These are phyloP conservation scores for Chrysolina haemoptera DNA, from an alignment of 2,888 invertebrate genomes.

Conservation along the genomic window DNA sequence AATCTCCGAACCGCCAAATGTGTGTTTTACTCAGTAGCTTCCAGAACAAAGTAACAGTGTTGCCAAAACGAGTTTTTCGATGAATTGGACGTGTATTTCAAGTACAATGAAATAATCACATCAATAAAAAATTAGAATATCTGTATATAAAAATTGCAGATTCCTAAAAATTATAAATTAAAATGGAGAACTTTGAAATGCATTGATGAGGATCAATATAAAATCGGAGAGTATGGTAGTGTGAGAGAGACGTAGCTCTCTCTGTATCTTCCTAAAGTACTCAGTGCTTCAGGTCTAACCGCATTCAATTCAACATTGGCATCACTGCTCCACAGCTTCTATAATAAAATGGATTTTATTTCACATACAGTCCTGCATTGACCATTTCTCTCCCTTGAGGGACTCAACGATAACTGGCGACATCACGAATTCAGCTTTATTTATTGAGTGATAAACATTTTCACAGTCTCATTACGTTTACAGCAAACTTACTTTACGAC, in stretches of 20 bases:
- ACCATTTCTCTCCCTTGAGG: slow-evolving; percentile 57
- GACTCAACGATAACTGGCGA: slow-evolving; percentile 56
- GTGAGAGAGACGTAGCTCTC: too few relatives aligned
- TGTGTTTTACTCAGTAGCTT: slow-evolving; percentile 47
- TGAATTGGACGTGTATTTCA: neutral
- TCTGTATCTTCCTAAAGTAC: too few relatives aligned
- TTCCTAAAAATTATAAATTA: neutral
- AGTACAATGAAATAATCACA: too few relatives aligned
- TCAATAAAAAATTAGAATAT: too few relatives aligned
- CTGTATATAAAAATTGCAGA: neutral
- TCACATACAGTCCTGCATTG: slow-evolving; percentile 58
- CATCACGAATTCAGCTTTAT: slow-evolving; percentile 62
- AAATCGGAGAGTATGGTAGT: too few relatives aligned
- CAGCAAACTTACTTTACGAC: slow-evolving; percentile 66
- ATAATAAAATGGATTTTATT: slow-evolving; percentile 61
- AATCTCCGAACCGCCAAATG: slow-evolving; percentile 49
- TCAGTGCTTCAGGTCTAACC: neutral
- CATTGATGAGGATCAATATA: too few relatives aligned
- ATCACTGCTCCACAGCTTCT: slow-evolving; percentile 28
- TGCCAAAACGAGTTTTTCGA: neutral
- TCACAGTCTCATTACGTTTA: slow-evolving; percentile 67
- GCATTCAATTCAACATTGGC: slow-evolving; percentile 5
- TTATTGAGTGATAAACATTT: slow-evolving; percentile 69
- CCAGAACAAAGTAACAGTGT: neutral
- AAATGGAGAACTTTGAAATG: too few relatives aligned